Percentiles rank a stretch among this genome's conserved stretches.
phyloP scores from a whole-genome alignment of 64 coral and sea anemone genomes.

The Porites lutea region DNA sequence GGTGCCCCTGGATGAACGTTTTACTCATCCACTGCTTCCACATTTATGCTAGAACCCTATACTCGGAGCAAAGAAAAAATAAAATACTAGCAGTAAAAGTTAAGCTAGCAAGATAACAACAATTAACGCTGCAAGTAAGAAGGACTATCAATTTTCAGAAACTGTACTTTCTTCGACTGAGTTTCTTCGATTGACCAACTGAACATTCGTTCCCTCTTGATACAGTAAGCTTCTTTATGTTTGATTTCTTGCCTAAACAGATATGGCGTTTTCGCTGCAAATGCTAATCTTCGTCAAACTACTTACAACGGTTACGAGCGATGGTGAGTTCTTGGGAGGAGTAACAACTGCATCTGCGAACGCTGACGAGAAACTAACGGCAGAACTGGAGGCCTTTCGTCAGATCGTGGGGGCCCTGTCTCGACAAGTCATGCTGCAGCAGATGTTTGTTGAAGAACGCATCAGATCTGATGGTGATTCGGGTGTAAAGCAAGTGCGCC shows the following conservation, averaged over 20 bases:
- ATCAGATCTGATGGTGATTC: slow-evolving; percentile 70
- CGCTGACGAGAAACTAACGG: neutral
- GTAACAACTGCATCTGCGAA: neutral
- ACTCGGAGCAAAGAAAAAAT: too few relatives aligned
- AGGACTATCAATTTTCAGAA: too few relatives aligned
- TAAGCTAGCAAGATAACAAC: too few relatives aligned
- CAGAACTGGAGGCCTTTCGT: neutral
- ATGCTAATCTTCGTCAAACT: neutral
- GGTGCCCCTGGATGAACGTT: too few relatives aligned
- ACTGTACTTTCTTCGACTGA: too few relatives aligned
- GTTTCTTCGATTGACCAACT: too few relatives aligned
- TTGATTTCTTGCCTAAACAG: neutral
- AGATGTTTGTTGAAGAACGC: slow-evolving; percentile 68
- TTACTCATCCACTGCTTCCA: too few relatives aligned
- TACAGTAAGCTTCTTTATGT: too few relatives aligned
- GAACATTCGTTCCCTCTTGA: too few relatives aligned
- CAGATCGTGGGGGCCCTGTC: slow-evolving; percentile 1
- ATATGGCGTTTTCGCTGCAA: neutral
- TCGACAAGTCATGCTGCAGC: slow-evolving; percentile 63
- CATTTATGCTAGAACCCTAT: too few relatives aligned
- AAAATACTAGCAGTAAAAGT: too few relatives aligned
- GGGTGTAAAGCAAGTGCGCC: slow-evolving; percentile 66
- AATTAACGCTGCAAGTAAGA: too few relatives aligned
- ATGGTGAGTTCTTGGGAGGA: neutral
- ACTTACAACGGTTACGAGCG: neutral